phyloP scores from a whole-genome alignment of 2,888 invertebrate genomes.

The Barypeithes pellucidus region DNA sequence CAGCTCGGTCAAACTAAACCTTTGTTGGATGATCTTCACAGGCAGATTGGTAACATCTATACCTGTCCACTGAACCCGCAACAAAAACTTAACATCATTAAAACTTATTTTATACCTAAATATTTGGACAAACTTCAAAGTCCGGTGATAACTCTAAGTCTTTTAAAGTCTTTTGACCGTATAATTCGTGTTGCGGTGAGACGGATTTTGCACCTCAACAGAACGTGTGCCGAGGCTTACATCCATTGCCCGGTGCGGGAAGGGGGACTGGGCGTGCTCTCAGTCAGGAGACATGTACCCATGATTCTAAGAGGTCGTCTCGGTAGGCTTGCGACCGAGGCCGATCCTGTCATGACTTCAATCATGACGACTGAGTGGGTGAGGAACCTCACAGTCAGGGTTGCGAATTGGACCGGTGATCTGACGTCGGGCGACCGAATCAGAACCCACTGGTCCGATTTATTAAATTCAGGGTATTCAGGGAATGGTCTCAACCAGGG shows the following conservation, averaged over 20 bases:
- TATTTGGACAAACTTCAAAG: conserved; percentile 17
- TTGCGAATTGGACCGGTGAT: not conserved
- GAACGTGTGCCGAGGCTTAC: conserved; percentile 12
- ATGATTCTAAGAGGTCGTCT: conserved; percentile 13
- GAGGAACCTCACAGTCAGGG: not conserved
- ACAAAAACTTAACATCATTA: conserved; percentile 28
- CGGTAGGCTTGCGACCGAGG: not conserved
- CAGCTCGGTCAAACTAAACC: not conserved
- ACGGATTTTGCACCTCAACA: conserved; percentile 11
- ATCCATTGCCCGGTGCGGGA: conserved; percentile 26
- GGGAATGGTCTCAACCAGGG: no score
- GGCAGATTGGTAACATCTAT: not conserved
- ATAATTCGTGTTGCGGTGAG: conserved; percentile 5
- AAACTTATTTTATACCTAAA: conserved; percentile 20
- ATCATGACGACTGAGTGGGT: not conserved
- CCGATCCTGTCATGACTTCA: not conserved
- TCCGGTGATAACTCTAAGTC: not conserved
- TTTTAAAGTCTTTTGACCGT: no score
- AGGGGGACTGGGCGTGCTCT: conserved; percentile 38
- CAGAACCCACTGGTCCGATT: no score
- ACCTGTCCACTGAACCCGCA: conserved; percentile 33
- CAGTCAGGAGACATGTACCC: conserved; percentile 24
- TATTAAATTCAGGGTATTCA: no score
- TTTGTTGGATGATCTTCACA: not conserved
- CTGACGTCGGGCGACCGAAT: no score